phyloP scores from a whole-genome alignment of 92 coral and sea anemone genomes.

The Zoanthus gigantus region DNA sequence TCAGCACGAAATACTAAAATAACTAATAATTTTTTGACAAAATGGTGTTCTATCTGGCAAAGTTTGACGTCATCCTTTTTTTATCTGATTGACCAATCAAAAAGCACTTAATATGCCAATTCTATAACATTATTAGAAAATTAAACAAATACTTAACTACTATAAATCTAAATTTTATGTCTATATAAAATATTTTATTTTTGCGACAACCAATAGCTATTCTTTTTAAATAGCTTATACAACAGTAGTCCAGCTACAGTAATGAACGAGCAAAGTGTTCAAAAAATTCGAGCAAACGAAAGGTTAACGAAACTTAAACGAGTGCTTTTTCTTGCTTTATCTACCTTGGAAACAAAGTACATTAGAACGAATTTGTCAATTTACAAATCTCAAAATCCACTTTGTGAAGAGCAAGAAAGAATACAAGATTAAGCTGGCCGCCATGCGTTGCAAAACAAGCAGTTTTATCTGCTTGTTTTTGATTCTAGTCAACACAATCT shows the following conservation, averaged over 20 bases:
- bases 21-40: too few relatives aligned
- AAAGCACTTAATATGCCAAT: too few relatives aligned
- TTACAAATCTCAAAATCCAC: slow-evolving; percentile 19
- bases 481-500: not conserved
- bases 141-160: too few relatives aligned
- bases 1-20: too few relatives aligned
- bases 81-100: too few relatives aligned
- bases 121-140: too few relatives aligned
- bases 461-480: not conserved
- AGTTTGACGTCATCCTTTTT: too few relatives aligned
- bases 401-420: slow-evolving; percentile 13
- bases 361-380: not conserved
- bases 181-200: too few relatives aligned
- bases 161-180: too few relatives aligned
- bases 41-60: too few relatives aligned
- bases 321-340: not conserved
- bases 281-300: not conserved
- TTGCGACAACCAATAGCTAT: too few relatives aligned
- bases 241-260: not conserved
- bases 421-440: slow-evolving; percentile 5
- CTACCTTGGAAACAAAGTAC: not conserved
- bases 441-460: not conserved
- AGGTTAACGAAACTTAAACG: not conserved
- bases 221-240: too few relatives aligned
- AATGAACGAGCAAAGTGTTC: not conserved